These are phyloP conservation scores for Cinara cedri DNA, from an alignment of 2,888 invertebrate genomes.

Conservation along the genomic window DNA sequence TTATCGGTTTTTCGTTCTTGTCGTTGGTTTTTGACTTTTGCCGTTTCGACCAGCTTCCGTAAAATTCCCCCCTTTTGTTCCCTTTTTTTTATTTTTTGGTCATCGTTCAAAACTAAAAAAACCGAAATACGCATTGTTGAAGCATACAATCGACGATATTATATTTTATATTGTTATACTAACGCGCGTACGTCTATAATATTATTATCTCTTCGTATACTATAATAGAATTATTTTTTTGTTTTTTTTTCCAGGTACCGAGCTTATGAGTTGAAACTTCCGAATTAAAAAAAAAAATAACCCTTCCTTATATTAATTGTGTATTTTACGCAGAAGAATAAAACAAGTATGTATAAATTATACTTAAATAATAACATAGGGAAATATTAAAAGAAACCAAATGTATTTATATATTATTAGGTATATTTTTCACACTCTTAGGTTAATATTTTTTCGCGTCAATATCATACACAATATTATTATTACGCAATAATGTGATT, in stretches of 20 bases:
- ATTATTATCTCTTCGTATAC: neutral
- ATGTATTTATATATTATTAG: neutral
- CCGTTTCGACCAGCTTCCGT: no score
- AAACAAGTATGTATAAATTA: neutral
- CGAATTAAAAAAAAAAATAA: conserved; percentile 11
- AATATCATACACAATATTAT: no score
- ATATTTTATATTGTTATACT: neutral
- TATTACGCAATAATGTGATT: no score
- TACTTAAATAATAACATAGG: neutral
- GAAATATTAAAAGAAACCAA: neutral
- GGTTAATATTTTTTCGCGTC: no score
- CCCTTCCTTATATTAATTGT: neutral
- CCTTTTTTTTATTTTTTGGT: no score
- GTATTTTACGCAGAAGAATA: neutral
- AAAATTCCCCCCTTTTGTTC: no score
- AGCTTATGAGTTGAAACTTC: conserved; percentile 49
- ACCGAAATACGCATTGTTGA: neutral
- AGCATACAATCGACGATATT: no score
- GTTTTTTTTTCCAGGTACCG: conserved; percentile 47
- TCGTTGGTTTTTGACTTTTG: no score
- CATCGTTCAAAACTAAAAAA: no score
- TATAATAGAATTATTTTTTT: neutral
- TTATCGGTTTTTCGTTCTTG: no score
- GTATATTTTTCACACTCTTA: neutral
- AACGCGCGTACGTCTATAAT: neutral